Conservation (phyloP, 2,888 invertebrate species). For the Antheraea assamensis region DNA sequence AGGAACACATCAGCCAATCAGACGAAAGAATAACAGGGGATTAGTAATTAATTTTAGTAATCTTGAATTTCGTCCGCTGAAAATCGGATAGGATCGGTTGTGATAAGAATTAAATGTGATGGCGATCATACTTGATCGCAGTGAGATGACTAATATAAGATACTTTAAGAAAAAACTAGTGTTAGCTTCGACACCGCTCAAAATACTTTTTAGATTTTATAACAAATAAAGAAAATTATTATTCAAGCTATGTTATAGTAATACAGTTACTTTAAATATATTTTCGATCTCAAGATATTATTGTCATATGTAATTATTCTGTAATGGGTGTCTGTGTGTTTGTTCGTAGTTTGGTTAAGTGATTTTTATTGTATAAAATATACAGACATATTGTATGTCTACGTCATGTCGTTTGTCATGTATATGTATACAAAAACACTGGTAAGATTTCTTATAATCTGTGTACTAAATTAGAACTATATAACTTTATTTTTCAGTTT, state of each 20-base stretch:
- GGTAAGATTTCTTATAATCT: too few species aligned
- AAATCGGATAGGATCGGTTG: background rate
- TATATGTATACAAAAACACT: too few species aligned
- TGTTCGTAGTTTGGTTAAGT: background rate
- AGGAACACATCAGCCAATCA: slow-evolving; percentile 3
- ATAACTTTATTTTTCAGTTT: too few species aligned
- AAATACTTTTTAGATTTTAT: background rate
- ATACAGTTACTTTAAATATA: background rate
- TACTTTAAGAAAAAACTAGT: background rate
- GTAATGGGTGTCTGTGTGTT: background rate
- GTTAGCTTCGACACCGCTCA: background rate
- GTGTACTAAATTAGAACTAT: too few species aligned
- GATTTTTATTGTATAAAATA: too few species aligned
- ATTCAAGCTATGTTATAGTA: too few species aligned
- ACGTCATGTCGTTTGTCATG: too few species aligned
- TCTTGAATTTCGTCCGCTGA: background rate
- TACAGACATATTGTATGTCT: too few species aligned
- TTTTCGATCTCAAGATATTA: background rate
- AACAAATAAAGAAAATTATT: too few species aligned
- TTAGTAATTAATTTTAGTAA: background rate
- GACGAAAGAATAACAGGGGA: slow-evolving; percentile 1
- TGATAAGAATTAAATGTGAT: background rate
- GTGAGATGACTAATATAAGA: background rate
- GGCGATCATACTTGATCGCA: background rate
- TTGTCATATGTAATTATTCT: background rate